These are phyloP conservation scores for Chaenodraco wilsoni DNA, from an alignment of 2,797 vertebrate genomes.

Conservation along the genomic window DNA sequence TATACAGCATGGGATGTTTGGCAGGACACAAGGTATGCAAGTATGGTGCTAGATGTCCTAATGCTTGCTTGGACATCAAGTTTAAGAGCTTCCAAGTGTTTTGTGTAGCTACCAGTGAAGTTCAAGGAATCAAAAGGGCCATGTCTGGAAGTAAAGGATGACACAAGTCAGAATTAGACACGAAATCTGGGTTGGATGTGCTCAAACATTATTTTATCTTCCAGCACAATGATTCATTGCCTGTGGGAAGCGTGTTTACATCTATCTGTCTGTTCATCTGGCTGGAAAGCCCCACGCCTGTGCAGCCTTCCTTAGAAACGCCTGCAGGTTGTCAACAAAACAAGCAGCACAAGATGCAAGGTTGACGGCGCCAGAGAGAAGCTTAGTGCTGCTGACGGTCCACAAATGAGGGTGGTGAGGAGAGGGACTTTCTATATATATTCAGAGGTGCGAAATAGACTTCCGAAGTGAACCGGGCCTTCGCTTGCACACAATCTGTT, in stretches of 20 bases:
- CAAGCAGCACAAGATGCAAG: conserved; percentile 41
- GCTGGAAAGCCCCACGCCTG: conserved; percentile 63
- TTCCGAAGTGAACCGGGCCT: conserved; percentile 34
- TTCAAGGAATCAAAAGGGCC: neutral
- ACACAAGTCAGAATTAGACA: neutral
- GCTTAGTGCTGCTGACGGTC: conserved; percentile 67
- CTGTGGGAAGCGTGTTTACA: neutral
- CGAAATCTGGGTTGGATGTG: neutral
- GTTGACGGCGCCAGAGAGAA: conserved; percentile 57
- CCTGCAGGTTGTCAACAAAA: conserved; percentile 61
- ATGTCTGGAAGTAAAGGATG: neutral
- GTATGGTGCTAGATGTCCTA: neutral
- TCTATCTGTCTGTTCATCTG: conserved; percentile 17
- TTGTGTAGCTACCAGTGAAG: neutral
- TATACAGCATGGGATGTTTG: conserved; percentile 2
- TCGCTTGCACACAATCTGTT: conserved; percentile 29
- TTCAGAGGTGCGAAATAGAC: conserved; percentile 74
- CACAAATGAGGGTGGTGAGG: conserved; percentile 60
- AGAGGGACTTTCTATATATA: conserved; percentile 79
- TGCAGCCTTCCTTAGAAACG: conserved; percentile 51
- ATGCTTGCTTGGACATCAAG: neutral
- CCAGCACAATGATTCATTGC: conserved; percentile 1
- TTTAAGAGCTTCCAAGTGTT: conserved; percentile 6
- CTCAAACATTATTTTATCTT: neutral
- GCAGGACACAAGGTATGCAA: neutral